phyloP scores from a whole-genome alignment of 2,888 invertebrate species.

The Hirtodrosophila trivittata region DNA sequence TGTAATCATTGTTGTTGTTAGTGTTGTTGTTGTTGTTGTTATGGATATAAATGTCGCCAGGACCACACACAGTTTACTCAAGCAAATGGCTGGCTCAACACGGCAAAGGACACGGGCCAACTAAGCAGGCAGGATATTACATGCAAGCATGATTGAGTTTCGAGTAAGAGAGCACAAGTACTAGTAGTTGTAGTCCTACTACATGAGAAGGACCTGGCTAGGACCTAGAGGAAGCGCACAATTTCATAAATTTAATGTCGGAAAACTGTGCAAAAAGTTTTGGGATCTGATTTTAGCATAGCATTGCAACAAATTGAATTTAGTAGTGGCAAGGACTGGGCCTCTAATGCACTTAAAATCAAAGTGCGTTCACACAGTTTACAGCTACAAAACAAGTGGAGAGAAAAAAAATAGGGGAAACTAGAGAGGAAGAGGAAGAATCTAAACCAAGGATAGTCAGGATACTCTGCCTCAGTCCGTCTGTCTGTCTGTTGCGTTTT shows the following conservation, averaged over 20 bases:
- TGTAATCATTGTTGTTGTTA: constrained; percentile 64
- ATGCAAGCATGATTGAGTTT: constrained; percentile 80
- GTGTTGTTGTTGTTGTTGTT: constrained; percentile 28
- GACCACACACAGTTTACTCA: constrained; percentile 71
- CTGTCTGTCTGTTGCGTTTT: constrained; percentile 59
- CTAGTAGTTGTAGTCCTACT: constrained; percentile 17
- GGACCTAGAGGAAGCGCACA: constrained; percentile 59
- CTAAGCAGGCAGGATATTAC: constrained; percentile 70
- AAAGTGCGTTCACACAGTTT: constrained; percentile 75
- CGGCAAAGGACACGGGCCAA: constrained; percentile 47
- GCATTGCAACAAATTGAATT: constrained; percentile 81
- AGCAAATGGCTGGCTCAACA: constrained; percentile 79
- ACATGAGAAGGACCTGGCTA: not conserved
- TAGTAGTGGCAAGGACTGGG: constrained; percentile 54
- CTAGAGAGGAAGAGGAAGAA: constrained; percentile 14
- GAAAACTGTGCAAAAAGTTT: constrained; percentile 59
- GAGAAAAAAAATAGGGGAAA: constrained; percentile 13
- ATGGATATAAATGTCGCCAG: constrained; percentile 70
- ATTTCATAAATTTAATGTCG: constrained; percentile 78
- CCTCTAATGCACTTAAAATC: constrained; percentile 83
- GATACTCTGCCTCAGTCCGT: constrained; percentile 10
- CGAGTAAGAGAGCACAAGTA: constrained; percentile 40
- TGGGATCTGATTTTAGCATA: constrained; percentile 70
- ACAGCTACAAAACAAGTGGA: constrained; percentile 32
- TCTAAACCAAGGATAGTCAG: constrained; percentile 32